Evolutionary conservation across 2,888 invertebrate species (phyloP).

Genomic region (Campoletis raptor): DNA sequence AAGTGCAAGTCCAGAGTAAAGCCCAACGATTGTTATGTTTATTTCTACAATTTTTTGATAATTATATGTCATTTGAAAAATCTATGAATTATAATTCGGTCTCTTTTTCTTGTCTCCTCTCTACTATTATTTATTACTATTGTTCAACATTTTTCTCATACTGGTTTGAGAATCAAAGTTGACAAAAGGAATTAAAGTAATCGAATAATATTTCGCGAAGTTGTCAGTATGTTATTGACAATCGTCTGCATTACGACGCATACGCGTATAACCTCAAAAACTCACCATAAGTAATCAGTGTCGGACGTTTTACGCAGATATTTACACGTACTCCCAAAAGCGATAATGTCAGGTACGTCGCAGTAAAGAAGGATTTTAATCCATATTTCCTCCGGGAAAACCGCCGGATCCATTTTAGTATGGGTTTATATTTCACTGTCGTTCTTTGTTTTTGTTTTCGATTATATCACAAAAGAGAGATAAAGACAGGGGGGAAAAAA

Average conservation of each 20-base stretch:
- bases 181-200: background rate
- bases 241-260: background rate
- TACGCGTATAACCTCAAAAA: constrained; percentile 76
- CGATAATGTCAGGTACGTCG: constrained; percentile 84
- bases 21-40: background rate
- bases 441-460: constrained; percentile 23
- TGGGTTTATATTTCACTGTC: background rate
- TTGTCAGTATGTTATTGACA: constrained; percentile 27
- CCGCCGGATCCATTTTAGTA: constrained; percentile 82
- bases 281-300: constrained; percentile 84
- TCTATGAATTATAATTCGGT: background rate
- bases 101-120: background rate
- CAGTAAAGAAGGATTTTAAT: constrained; percentile 84
- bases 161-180: background rate
- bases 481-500: constrained; percentile 2
- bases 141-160: background rate
- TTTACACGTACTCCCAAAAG: constrained; percentile 84
- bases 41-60: background rate
- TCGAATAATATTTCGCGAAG: background rate
- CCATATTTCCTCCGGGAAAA: constrained; percentile 85
- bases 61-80: background rate
- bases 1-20: background rate
- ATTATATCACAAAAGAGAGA: constrained; percentile 51
- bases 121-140: background rate
- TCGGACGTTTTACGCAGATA: constrained; percentile 83